Percentiles rank a stretch among this genome's conserved stretches.
phyloP scores from a whole-genome alignment of 2,113 vertebrate genomes.

The Oplegnathus fasciatus region DNA sequence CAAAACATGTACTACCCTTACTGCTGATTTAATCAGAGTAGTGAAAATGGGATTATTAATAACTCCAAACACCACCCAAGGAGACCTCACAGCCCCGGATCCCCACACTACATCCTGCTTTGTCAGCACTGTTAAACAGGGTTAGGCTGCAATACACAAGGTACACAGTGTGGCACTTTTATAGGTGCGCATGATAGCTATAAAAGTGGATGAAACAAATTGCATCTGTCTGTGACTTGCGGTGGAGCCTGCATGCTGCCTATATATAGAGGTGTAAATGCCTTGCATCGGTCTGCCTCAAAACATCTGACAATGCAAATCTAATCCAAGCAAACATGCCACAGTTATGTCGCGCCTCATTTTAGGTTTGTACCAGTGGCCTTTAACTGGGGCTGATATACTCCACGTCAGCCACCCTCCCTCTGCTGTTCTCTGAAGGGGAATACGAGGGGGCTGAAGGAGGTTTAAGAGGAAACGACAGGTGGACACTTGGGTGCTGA shows the following conservation, averaged over 20 bases:
- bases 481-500: slow-evolving; percentile 72
- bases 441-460: slow-evolving; percentile 21
- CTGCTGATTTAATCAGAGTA: slow-evolving; percentile 79
- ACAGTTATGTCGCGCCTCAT: slow-evolving; percentile 72
- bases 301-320: slow-evolving; percentile 80
- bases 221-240: slow-evolving; percentile 40
- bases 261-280: slow-evolving; percentile 75
- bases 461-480: slow-evolving; percentile 66
- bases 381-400: slow-evolving; percentile 48
- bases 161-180: slow-evolving; percentile 55
- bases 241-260: slow-evolving; percentile 36
- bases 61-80: slow-evolving; percentile 68
- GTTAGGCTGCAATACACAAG: slow-evolving; percentile 33
- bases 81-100: slow-evolving; percentile 73
- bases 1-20: slow-evolving; percentile 77
- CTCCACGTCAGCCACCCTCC: slow-evolving; percentile 35
- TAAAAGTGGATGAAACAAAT: slow-evolving; percentile 48
- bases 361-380: slow-evolving; percentile 69
- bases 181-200: slow-evolving; percentile 39
- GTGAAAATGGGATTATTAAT: slow-evolving; percentile 82
- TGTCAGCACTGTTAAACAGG: slow-evolving; percentile 63
- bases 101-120: slow-evolving; percentile 54
- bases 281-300: slow-evolving; percentile 31
- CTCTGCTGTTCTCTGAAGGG: slow-evolving; percentile 25
- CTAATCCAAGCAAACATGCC: slow-evolving; percentile 78